Conservation (phyloP, 2,888 invertebrate species). For the Limnephilus auricula region DNA sequence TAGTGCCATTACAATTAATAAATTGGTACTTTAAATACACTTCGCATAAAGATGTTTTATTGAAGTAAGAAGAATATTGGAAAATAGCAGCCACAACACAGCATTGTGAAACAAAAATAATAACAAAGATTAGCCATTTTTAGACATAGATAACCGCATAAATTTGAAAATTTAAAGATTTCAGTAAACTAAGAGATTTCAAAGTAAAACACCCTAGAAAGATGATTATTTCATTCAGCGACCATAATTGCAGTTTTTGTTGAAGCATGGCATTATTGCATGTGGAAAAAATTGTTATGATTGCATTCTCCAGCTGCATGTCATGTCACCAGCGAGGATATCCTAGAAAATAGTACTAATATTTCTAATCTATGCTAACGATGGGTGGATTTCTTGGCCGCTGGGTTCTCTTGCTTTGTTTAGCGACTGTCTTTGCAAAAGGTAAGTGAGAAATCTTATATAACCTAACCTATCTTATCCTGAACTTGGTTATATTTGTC, state of each 20-base stretch:
- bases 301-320: not conserved
- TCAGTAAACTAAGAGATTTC: not conserved
- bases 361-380: not conserved
- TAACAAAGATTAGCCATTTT: not conserved
- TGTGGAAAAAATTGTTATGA: not conserved
- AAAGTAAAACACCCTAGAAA: not conserved
- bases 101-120: not conserved
- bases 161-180: not conserved
- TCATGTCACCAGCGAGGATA: not conserved
- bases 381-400: not conserved
- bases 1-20: not conserved
- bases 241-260: not conserved
- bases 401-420: not conserved
- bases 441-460: not conserved
- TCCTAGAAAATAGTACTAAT: not conserved
- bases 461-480: not conserved
- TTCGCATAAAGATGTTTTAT: not conserved
- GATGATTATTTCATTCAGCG: not conserved
- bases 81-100: not conserved
- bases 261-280: not conserved
- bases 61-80: not conserved
- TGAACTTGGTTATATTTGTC: not conserved
- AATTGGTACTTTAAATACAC: not conserved
- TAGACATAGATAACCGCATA: not conserved
- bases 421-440: not conserved